Percentiles rank a stretch among this genome's conserved stretches.
Conservation (phyloP, 2,797 vertebrate species). For the Sternotherus odoratus region DNA sequence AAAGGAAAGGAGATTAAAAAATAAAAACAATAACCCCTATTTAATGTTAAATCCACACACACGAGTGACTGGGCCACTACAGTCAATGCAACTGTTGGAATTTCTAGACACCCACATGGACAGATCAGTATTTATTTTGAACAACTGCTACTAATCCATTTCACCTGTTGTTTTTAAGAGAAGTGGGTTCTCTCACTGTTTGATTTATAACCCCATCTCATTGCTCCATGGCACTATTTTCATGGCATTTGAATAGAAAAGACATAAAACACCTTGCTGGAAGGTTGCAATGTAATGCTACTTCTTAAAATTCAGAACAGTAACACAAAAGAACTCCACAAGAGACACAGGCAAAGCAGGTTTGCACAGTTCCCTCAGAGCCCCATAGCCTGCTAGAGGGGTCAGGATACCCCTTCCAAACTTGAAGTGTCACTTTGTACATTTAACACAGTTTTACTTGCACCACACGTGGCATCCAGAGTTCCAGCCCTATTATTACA, state of each 20-base stretch:
- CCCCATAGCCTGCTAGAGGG: not conserved
- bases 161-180: not conserved
- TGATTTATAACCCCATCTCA: not conserved
- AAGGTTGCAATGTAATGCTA: not conserved
- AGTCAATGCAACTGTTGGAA: no score
- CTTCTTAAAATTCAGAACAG: not conserved
- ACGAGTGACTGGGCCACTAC: no score
- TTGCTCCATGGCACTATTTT: not conserved
- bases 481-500: not conserved
- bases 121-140: no score
- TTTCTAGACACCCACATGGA: no score
- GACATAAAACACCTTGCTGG: not conserved
- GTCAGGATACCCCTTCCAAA: not conserved
- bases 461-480: not conserved
- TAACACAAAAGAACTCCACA: not conserved
- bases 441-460: not conserved
- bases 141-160: not conserved
- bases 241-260: not conserved
- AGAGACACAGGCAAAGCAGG: not conserved
- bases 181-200: not conserved
- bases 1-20: no score
- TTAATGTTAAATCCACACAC: no score
- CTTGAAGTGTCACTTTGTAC: not conserved
- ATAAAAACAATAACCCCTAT: no score
- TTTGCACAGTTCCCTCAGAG: no score